Conservation (phyloP, 2,113 vertebrate species). For the Gymnocephalus cernua region DNA sequence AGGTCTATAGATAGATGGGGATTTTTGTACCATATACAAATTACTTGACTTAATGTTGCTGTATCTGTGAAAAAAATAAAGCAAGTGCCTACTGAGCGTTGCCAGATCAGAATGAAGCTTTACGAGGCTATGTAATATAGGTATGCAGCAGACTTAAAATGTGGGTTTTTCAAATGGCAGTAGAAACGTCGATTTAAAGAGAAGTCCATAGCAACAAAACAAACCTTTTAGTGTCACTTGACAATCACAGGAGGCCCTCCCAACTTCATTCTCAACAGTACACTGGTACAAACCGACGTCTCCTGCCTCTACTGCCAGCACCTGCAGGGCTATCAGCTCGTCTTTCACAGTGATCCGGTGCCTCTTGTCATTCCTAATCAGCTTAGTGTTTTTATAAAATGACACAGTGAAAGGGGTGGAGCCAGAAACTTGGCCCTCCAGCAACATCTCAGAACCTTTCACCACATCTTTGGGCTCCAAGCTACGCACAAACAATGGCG, state of each 20-base stretch:
- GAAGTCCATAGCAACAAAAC: constrained; percentile 74
- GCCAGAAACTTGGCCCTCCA: constrained; percentile 92
- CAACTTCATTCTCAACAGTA: constrained; percentile 93
- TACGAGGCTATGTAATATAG: constrained; percentile 4
- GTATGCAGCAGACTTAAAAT: not conserved
- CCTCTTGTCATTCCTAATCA: constrained; percentile 91
- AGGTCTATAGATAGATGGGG: not conserved
- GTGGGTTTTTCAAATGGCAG: not conserved
- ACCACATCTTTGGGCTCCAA: constrained; percentile 93
- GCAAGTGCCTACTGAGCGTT: not conserved
- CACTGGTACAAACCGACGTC: constrained; percentile 94
- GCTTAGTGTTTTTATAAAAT: constrained; percentile 92
- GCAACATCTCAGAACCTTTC: constrained; percentile 92
- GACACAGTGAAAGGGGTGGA: constrained; percentile 92
- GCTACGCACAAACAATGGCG: constrained; percentile 91
- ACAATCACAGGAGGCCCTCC: constrained; percentile 89
- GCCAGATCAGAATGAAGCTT: constrained; percentile 1
- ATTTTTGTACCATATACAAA: not conserved
- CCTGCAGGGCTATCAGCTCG: constrained; percentile 88
- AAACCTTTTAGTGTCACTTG: constrained; percentile 93
- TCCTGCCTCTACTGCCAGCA: constrained; percentile 90
- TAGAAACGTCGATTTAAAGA: not conserved
- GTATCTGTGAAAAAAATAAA: not conserved
- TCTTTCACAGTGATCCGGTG: constrained; percentile 91
- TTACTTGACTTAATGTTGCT: not conserved